Evolutionary conservation across 2,888 invertebrate genomes (phyloP), one percentile per base, ranked within the genome.

Genomic region (Matsumyia berberina): DNA sequence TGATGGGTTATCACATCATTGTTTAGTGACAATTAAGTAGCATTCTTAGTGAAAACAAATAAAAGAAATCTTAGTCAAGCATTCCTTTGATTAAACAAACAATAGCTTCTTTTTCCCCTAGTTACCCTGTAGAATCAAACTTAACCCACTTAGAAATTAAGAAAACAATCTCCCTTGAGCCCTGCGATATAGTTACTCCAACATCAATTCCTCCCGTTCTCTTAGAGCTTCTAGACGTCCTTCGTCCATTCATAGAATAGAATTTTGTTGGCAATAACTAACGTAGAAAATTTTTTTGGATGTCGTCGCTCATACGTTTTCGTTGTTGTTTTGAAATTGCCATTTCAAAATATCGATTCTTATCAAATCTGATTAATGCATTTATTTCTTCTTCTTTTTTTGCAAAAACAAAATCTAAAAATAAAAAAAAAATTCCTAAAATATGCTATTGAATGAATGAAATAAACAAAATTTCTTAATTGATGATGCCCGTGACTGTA

Each of bases 341-440:
- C 62, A 67, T 67, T 46, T 70, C 57, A 55, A 74, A 33, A 70
- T 44, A 69, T 24, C 39, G 58, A 76, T 66, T 79, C 53, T 57
- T 74, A 79, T 37, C 62, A 67, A 78, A 78, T 69, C 80, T 80
- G 69, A 85, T 66, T 80, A 85, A 85, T 70, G 80, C 74, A 85
- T 80, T 70, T 85, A 85, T 85, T 76, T 85, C 70, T 80, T 86
- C 80, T 78, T 83, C 73, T 82, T 83, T 79, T 86, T 82, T 86
- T 77, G 69, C 81, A 86, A 87, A 72, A 85, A 81, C 55, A 46
- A 58, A 64, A 81, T 69, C 69, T 67, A 69, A 74, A 67, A 33
- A 24, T 80, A 72, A 57, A 66, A 44, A 39, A 79, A 66, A 81
- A 29, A 66, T 62, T 46, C 44, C 73, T 76, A 85, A 87, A 82